These are phyloP conservation scores for Tuberolachnus salignus DNA, from an alignment of 2,888 invertebrate genomes.

Conservation along the genomic window DNA sequence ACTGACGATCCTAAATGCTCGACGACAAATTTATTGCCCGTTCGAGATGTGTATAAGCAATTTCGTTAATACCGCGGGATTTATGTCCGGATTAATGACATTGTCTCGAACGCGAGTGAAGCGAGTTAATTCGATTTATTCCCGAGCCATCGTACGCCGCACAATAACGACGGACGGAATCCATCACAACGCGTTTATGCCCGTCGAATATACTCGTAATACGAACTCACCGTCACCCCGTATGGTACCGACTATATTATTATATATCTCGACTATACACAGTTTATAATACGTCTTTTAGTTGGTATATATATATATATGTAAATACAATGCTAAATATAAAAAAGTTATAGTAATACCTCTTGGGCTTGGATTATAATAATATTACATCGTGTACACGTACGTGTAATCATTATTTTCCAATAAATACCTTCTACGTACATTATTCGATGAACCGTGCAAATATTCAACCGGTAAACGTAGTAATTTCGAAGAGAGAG, in stretches of 20 bases:
- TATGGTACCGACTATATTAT: not conserved
- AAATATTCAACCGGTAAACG: too few relatives aligned
- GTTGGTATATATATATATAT: too few relatives aligned
- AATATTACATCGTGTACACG: too few relatives aligned
- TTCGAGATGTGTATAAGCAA: constrained; percentile 17
- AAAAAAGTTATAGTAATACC: too few relatives aligned
- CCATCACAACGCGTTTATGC: constrained; percentile 1
- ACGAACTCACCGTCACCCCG: not conserved
- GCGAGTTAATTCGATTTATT: constrained; percentile 41
- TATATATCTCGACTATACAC: not conserved
- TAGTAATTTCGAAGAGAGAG: too few relatives aligned
- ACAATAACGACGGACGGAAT: constrained; percentile 14
- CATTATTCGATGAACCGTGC: too few relatives aligned
- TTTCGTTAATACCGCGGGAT: constrained; percentile 30
- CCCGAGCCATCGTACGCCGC: not conserved
- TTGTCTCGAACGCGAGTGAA: constrained; percentile 27
- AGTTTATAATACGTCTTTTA: too few relatives aligned
- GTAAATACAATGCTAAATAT: too few relatives aligned
- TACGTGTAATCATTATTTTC: too few relatives aligned
- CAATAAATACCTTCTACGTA: too few relatives aligned
- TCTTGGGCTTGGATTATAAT: too few relatives aligned
- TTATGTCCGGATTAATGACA: constrained; percentile 35
- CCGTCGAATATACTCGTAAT: not conserved
- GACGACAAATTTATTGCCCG: constrained; percentile 11
- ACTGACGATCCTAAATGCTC: not conserved